Base-by-base conservation (phyloP, 2,113 vertebrate species). In the Seriola quinqueradiata region DNA sequence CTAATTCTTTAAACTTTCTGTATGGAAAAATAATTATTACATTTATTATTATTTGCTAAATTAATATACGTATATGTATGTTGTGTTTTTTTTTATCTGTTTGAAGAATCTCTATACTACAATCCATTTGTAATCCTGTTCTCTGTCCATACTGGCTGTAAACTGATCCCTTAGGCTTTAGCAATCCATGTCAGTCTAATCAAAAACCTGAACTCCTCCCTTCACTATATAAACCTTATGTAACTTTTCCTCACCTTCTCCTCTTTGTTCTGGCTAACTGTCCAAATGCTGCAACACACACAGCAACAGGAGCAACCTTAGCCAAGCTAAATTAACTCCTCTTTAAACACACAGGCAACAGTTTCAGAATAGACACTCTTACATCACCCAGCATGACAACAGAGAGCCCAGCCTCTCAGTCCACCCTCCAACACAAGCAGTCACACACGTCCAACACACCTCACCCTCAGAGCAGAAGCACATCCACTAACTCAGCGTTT, bases 281-380 rank as follows among this genome's bases (percentile, higher is more conserved):
- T 2, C 54, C 54, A 23, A 55, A 55, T 55, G 54, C n/a, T 55
- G 54, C 54, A 55, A 23, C 54, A 52, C 54, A 23, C 54, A 55
- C 54, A 55, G 54, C 10, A 55, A 55, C 54, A 55, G 54, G 8
- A 23, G 54, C n/a, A 55, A 55, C 54, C 21, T 54, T 4, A 55
- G 9, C 54, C 21, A 1, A 23, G n/a, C 54, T 55, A n/a, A 55
- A 23, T 55, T 55, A 55, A 55, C 54, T n/a, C 23, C n/a, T n/a
- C 8, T n/a, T 54, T 50, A 50, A 50, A 38, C 40, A 52, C 50
- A 52, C 54, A 55, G 21, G 54, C 21, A 55, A 23, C 54, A 12
- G 54, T 55, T 55, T 55, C 54, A 55, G 54, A 55, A 55, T 55
- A 55, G n/a, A 12, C 54, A 23, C 54, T 55, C 54, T 55, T 55